These are phyloP conservation scores for Rhagonycha fulva DNA, from an alignment of 2,888 invertebrate species.

Conservation along the genomic window DNA sequence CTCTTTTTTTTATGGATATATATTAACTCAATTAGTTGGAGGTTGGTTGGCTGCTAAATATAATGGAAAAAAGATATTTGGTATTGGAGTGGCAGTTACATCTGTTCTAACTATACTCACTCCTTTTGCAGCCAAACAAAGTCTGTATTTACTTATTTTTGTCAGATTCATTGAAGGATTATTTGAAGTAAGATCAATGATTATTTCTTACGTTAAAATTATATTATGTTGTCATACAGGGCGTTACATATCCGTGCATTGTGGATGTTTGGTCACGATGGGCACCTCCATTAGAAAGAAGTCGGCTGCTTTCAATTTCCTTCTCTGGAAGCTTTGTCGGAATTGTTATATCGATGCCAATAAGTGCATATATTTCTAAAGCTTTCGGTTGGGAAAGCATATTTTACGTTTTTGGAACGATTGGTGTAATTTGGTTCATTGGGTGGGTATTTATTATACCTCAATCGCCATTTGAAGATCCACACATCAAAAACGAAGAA, in stretches of 20 bases:
- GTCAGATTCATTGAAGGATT: slow-evolving; percentile 59
- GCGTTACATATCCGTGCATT: slow-evolving; percentile 78
- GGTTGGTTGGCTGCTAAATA: slow-evolving; percentile 82
- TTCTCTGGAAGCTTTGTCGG: slow-evolving; percentile 87
- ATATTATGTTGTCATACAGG: slow-evolving; percentile 55
- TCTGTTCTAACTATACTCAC: slow-evolving; percentile 80
- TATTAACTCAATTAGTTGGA: slow-evolving; percentile 81
- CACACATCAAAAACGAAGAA: slow-evolving; percentile 72
- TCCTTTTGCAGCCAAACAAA: slow-evolving; percentile 74
- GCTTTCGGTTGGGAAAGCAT: slow-evolving; percentile 79
- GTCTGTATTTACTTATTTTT: slow-evolving; percentile 69
- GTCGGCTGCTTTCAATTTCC: slow-evolving; percentile 77
- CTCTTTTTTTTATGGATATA: slow-evolving; percentile 89
- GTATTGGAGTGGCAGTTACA: slow-evolving; percentile 76
- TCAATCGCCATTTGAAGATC: slow-evolving; percentile 76
- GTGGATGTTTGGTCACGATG: slow-evolving; percentile 85
- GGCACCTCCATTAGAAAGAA: slow-evolving; percentile 80
- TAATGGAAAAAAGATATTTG: slow-evolving; percentile 85
- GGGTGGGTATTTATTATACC: slow-evolving; percentile 73
- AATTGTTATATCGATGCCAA: slow-evolving; percentile 81
- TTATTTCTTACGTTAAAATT: background rate
- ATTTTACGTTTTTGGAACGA: slow-evolving; percentile 76
- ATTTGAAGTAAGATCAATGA: slow-evolving; percentile 42
- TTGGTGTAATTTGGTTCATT: slow-evolving; percentile 74
- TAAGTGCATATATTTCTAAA: slow-evolving; percentile 75